A percentile compares a stretch with the other conserved stretches of the same genome.
phyloP scores from a whole-genome alignment of 2,113 vertebrate genomes.

The Nansenia antarctica region DNA sequence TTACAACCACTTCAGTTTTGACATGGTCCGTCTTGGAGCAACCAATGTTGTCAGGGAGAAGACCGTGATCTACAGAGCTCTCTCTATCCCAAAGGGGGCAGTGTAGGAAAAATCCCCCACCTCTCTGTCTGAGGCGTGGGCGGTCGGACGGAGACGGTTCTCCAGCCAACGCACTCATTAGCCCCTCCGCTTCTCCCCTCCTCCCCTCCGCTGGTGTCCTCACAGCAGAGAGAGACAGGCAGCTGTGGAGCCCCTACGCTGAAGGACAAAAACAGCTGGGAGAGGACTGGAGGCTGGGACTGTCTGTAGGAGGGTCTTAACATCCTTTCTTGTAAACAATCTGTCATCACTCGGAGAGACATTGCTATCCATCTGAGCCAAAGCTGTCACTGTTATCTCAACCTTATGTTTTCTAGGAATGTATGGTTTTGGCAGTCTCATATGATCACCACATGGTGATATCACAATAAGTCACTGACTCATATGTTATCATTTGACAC shows the following conservation, averaged over 20 bases:
- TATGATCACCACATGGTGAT: too few relatives aligned
- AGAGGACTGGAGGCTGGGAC: constrained; percentile 11
- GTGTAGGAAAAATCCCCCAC: constrained; percentile 31
- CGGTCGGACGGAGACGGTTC: constrained; percentile 3
- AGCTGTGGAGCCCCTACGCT: constrained; percentile 35
- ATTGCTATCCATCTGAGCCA: neutral
- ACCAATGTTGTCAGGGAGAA: constrained; percentile 13
- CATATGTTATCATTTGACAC: neutral
- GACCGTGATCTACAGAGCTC: neutral
- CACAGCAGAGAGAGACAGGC: constrained; percentile 19
- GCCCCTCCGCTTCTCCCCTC: neutral
- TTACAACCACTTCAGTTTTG: neutral
- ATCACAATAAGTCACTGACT: neutral
- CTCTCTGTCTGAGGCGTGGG: constrained; percentile 28
- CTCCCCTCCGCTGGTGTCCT: neutral
- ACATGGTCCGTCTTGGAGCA: neutral
- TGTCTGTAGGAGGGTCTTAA: constrained; percentile 22
- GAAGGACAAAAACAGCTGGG: constrained; percentile 71
- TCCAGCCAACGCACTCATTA: neutral
- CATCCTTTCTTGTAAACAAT: neutral
- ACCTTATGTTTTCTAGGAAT: neutral
- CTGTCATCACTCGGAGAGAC: neutral
- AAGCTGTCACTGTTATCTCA: neutral
- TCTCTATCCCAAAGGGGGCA: constrained; percentile 29
- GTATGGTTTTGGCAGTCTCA: neutral